phyloP scores from a whole-genome alignment of 30 jellyfish, hydroid and myxozoan species.

The Aurelia aurita complex sp. Pacific region DNA sequence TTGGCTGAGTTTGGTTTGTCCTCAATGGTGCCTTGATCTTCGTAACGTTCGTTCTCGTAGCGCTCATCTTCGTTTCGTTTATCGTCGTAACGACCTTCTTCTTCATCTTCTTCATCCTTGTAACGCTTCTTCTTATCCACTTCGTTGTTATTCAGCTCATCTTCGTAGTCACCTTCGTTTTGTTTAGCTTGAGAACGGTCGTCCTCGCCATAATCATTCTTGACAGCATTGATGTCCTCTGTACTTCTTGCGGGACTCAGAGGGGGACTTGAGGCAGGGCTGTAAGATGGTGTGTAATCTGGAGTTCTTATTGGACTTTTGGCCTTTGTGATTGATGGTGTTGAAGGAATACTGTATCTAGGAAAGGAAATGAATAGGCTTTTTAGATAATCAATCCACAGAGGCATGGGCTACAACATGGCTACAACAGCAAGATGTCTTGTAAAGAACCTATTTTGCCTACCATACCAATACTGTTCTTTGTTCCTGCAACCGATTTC shows the following conservation, averaged over 20 bases:
- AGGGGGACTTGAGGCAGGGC: constrained; percentile 54
- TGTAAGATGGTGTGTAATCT: constrained; percentile 28
- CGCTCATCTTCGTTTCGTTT: not conserved
- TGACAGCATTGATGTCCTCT: constrained; percentile 10
- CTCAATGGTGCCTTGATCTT: not conserved
- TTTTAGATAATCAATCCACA: no score
- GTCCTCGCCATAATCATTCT: not conserved
- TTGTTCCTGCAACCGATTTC: no score
- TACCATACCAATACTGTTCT: no score
- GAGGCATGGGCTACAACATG: not conserved
- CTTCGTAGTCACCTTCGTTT: constrained; percentile 9
- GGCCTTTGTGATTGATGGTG: constrained; percentile 20
- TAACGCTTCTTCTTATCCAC: not conserved
- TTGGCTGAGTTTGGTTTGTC: not conserved
- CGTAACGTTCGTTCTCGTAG: not conserved
- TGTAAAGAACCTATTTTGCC: no score
- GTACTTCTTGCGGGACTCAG: constrained; percentile 50
- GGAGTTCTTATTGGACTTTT: constrained; percentile 17
- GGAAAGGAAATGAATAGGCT: not conserved
- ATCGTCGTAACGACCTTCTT: not conserved
- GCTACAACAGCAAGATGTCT: no score
- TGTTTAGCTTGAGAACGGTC: not conserved
- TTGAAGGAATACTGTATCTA: constrained; percentile 30
- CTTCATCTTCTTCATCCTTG: constrained; percentile 7
- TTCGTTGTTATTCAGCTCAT: not conserved